Percentiles rank a stretch among this genome's conserved stretches.
phyloP scores from a whole-genome alignment of 1,140 invertebrate species.

The Centruroides sculpturatus region DNA sequence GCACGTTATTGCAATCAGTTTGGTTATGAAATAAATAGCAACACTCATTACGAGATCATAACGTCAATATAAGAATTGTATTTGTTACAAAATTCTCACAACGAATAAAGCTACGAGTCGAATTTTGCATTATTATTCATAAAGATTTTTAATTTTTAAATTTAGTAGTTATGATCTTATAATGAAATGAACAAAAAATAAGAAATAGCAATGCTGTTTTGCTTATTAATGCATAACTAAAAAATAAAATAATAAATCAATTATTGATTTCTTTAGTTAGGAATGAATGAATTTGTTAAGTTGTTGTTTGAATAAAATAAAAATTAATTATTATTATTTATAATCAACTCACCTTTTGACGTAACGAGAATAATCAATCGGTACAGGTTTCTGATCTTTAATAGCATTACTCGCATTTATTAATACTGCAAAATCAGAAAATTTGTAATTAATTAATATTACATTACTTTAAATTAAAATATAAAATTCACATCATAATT shows the following conservation, averaged over 20 bases:
- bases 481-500: too few species aligned
- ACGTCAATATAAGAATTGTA: not conserved
- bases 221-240: not conserved
- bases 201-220: not conserved
- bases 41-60: not conserved
- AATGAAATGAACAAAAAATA: not conserved
- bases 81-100: not conserved
- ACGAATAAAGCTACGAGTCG: not conserved
- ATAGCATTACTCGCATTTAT: too few species aligned
- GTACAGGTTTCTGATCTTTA: constrained; percentile 14
- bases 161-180: not conserved
- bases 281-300: not conserved
- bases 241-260: not conserved
- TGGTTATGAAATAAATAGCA: not conserved
- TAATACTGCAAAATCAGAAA: too few species aligned
- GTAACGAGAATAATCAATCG: constrained; percentile 62
- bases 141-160: not conserved
- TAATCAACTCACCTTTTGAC: constrained; percentile 43
- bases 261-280: too few species aligned
- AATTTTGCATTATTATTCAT: not conserved
- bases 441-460: too few species aligned
- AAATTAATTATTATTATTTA: not conserved
- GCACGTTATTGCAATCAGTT: not conserved
- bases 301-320: not conserved
- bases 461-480: too few species aligned